Evolutionary conservation across 2,113 vertebrate genomes (phyloP), one percentile per base, ranked within the genome.

Genomic region (Sinocyclocheilus anshuiensis): DNA sequence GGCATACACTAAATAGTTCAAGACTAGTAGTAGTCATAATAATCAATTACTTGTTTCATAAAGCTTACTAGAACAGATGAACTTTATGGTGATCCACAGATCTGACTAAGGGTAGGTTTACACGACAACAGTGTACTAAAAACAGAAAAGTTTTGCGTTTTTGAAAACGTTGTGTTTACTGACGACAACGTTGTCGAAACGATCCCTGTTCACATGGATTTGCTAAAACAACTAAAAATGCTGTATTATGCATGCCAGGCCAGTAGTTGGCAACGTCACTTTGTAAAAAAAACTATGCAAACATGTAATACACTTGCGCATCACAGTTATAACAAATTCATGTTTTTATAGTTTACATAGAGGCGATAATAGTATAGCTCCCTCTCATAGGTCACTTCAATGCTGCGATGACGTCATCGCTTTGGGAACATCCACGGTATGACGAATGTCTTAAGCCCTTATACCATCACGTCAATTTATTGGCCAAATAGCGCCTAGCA

Each of bases 11-110:
- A 45, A 81, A 65, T 16, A 67, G 57, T 18, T 57, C 53, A 22
- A 42, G 77, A 79, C 29, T 59, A 42, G 39, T 48, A 71, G 39
- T n/a, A 75, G 72, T 75, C 42, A 75, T 24, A 42, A 42, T 42
- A 72, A 4, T 72, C 26, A 36, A 78, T 10, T 12, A 42, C 59
- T 22, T 81, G 36, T 48, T 45, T 75, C 2, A 18, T 48, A 81
- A 45, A 81, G 59, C 59, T 81, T 26, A 81, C 48, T 26, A 65
- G 5, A 6, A 24, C 10, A 63, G 20, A 20, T 22, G 6, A 36
- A 39, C 26, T 78, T 75, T 48, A 48, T 76, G 6, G 13, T 26
- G 22, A 29, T 45, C 6, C n/a, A 77, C 22, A 77, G 22, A 76
- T n/a, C 12, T 76, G 45, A 50, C 57, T 61, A 3, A 22, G 57